phyloP scores from a whole-genome alignment of 1,140 invertebrate species.

The Rhyzopertha dominica region DNA sequence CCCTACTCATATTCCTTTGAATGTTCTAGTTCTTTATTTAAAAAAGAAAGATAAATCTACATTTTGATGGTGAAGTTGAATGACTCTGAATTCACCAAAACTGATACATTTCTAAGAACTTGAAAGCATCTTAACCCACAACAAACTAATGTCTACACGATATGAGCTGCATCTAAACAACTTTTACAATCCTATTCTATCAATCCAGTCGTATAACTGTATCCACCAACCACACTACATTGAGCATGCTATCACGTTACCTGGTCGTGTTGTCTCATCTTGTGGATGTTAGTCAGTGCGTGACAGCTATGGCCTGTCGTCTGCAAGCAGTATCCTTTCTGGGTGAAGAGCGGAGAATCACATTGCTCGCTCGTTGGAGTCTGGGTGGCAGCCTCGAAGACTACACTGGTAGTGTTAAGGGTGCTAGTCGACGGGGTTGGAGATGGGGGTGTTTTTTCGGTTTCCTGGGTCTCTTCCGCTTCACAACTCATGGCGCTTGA shows the following conservation, averaged over 20 bases:
- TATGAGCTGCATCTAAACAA: neutral
- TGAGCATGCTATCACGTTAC: slow-evolving; percentile 17
- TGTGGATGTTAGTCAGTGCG: slow-evolving; percentile 40
- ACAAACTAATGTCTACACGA: neutral
- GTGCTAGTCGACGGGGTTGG: too few relatives aligned
- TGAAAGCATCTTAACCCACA: neutral
- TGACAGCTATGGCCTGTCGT: slow-evolving; percentile 34
- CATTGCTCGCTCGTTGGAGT: slow-evolving; percentile 40
- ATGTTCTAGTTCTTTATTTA: too few relatives aligned
- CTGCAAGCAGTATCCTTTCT: slow-evolving; percentile 36
- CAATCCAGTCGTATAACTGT: neutral
- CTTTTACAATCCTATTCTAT: neutral
- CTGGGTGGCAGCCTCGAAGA: slow-evolving; percentile 42
- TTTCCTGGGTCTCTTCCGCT: too few relatives aligned
- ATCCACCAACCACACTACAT: neutral
- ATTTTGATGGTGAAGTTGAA: too few relatives aligned
- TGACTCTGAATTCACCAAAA: neutral
- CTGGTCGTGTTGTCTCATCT: slow-evolving; percentile 41
- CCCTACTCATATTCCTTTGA: too few relatives aligned
- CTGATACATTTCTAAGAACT: neutral
- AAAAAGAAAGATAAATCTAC: too few relatives aligned
- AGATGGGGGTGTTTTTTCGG: too few relatives aligned
- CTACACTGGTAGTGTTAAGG: too few relatives aligned
- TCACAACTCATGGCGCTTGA: too few relatives aligned
- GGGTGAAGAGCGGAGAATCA: slow-evolving; percentile 37